Evolutionary conservation across 2,888 invertebrate genomes (phyloP), one percentile per base, ranked within the genome.

Genomic region (Synergus gifuensis): DNA sequence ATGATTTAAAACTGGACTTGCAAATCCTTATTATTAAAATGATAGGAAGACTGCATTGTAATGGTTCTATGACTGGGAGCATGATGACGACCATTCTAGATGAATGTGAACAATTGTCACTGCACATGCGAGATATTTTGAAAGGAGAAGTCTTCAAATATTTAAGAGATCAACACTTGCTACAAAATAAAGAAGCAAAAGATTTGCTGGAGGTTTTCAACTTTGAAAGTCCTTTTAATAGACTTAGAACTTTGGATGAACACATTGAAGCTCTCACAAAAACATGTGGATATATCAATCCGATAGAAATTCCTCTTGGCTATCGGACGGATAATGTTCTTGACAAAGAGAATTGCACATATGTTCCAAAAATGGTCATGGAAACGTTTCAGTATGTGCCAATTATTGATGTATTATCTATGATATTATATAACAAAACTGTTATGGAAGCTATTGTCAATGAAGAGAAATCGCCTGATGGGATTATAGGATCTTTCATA

Each of bases 21-120:
- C 62, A 77, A 64, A 46, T 12, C 16, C 64, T 62, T 77, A 42
- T 78, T 64, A 42, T 46, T 40, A 49, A 66, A 40, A 78, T 54
- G 67, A 66, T 66, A 78, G 79, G 81, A 79, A 73, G 79, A 73
- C 28, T 83, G 81, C 80, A 81, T 54, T 73, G 69, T 78, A 22
- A 49, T 16, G 4, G 14, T 14, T 46, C 14, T 12, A 64, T 36
- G 36, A 64, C 64, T 36, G 64, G 64, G 9, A 64, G 36, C 40
- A 64, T 64, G 64, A 42, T 64, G n/a, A 64, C 64, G 16, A 16
- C 42, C 8, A 64, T 64, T n/a, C n/a, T 64, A 3, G n/a, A 42
- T 64, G n/a, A 82, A 82, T 67, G 77, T 73, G 66, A 66, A 4
- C 42, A 42, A 42, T 42, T 66, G 8, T 66, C 18, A 18, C 18